phyloP scores from a whole-genome alignment of 2,888 invertebrate species.

The Epistrophella euchroma region DNA sequence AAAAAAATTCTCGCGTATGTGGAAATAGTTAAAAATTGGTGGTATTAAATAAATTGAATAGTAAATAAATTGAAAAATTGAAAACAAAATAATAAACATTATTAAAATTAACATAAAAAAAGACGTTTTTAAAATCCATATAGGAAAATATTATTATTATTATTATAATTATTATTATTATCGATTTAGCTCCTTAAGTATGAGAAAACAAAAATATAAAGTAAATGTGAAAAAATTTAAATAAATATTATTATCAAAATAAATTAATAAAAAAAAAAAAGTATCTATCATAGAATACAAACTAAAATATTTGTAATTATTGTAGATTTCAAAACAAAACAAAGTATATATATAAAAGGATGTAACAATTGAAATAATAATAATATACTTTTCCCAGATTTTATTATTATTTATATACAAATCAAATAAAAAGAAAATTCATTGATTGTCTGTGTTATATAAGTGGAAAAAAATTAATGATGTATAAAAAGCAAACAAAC shows the following conservation, averaged over 20 bases:
- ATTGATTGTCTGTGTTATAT: constrained; percentile 78
- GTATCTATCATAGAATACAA: constrained; percentile 71
- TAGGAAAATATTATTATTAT: constrained; percentile 72
- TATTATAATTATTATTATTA: constrained; percentile 58
- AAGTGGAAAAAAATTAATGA: constrained; percentile 68
- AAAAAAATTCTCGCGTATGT: constrained; percentile 56
- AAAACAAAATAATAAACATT: constrained; percentile 34
- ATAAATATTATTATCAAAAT: constrained; percentile 63
- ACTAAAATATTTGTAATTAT: constrained; percentile 70
- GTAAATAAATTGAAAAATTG: constrained; percentile 63
- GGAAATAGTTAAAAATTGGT: constrained; percentile 72
- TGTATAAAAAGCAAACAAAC: constrained; percentile 67
- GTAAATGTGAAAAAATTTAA: constrained; percentile 52
- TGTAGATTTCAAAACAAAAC: constrained; percentile 68
- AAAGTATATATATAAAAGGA: constrained; percentile 58
- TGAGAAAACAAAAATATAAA: constrained; percentile 54
- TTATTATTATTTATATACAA: constrained; percentile 76
- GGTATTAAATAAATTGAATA: constrained; percentile 75
- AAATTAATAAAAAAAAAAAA: constrained; percentile 42
- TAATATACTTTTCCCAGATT: constrained; percentile 73
- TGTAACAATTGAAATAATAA: constrained; percentile 60
- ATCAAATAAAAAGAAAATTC: constrained; percentile 70
- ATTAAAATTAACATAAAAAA: constrained; percentile 52
- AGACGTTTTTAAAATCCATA: constrained; percentile 67
- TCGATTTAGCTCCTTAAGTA: constrained; percentile 69